Evolutionary conservation across 2,888 invertebrate genomes (phyloP).

Genomic region (Drosophila emarginata): DNA sequence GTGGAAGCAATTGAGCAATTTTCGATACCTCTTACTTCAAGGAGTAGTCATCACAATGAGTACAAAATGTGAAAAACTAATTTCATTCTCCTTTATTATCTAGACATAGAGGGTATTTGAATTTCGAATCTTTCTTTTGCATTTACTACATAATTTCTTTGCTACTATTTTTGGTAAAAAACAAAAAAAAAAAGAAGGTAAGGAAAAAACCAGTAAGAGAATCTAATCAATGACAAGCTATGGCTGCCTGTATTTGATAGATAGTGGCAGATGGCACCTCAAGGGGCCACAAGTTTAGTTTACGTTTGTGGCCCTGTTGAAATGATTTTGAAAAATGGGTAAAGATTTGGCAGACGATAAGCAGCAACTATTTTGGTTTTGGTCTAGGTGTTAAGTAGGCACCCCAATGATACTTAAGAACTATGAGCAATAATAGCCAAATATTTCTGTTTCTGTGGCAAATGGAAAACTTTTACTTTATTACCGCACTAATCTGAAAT

Average conservation of each 20-base stretch:
- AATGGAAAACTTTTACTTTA: conserved; percentile 13
- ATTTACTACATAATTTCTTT: conserved; percentile 24
- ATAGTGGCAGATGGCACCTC: conserved; percentile 69
- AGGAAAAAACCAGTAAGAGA: conserved; percentile 42
- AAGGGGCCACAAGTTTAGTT: conserved; percentile 29
- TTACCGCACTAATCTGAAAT: neutral
- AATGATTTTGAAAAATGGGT: conserved; percentile 37
- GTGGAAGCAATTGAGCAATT: conserved; percentile 73
- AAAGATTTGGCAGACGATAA: conserved; percentile 40
- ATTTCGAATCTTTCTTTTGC: neutral
- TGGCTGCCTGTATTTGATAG: conserved; percentile 74
- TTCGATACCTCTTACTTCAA: conserved; percentile 38
- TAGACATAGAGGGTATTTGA: neutral
- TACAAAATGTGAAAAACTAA: neutral
- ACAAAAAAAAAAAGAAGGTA: conserved; percentile 1
- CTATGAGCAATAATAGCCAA: conserved; percentile 5
- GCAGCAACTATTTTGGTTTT: conserved; percentile 8
- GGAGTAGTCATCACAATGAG: conserved; percentile 21
- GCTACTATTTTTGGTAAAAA: conserved; percentile 42
- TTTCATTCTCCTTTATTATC: neutral
- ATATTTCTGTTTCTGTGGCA: conserved; percentile 20
- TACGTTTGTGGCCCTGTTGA: conserved; percentile 15
- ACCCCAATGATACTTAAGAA: neutral
- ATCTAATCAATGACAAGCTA: conserved; percentile 71
- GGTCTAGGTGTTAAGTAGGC: conserved; percentile 27